A percentile compares a stretch with the other conserved stretches of the same genome.
phyloP scores from a whole-genome alignment of 2,888 invertebrate species.

The Crocallis elinguaria region DNA sequence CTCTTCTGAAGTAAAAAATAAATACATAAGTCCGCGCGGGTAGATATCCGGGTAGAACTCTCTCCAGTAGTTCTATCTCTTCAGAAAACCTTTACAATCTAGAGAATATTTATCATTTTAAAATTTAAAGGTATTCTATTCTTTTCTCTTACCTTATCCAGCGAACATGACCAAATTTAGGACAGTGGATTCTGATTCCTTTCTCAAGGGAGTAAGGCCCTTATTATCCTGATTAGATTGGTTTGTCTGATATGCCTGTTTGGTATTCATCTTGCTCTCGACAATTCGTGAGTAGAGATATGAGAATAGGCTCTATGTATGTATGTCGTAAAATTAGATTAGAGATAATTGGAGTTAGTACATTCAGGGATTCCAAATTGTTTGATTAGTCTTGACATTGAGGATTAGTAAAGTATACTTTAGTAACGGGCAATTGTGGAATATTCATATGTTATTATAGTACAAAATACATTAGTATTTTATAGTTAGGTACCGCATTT shows the following conservation, averaged over 20 bases:
- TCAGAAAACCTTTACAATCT: too few species aligned
- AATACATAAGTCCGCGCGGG: too few species aligned
- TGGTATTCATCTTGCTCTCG: constrained; percentile 50
- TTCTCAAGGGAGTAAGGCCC: constrained; percentile 1
- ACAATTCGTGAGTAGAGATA: constrained; percentile 47
- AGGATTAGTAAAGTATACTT: too few species aligned
- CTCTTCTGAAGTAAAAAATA: too few species aligned
- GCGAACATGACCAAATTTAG: background rate
- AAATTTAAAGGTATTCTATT: too few species aligned
- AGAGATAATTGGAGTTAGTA: constrained; percentile 20
- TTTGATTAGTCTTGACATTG: constrained; percentile 24
- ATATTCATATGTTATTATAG: too few species aligned
- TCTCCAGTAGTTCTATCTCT: too few species aligned
- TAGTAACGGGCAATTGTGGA: too few species aligned
- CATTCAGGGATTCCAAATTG: constrained; percentile 16
- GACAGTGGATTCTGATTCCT: background rate
- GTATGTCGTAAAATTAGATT: constrained; percentile 24
- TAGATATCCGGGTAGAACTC: too few species aligned
- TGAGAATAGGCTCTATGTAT: constrained; percentile 33
- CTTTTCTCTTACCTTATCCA: background rate
- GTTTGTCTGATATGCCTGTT: constrained; percentile 34
- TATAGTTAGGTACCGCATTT: too few species aligned
- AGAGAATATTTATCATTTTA: too few species aligned
- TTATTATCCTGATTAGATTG: constrained; percentile 2
- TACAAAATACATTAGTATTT: too few species aligned